These are phyloP conservation scores for Aspidoscelis tigris DNA, from an alignment of 2,113 vertebrate species.

Conservation along the genomic window DNA sequence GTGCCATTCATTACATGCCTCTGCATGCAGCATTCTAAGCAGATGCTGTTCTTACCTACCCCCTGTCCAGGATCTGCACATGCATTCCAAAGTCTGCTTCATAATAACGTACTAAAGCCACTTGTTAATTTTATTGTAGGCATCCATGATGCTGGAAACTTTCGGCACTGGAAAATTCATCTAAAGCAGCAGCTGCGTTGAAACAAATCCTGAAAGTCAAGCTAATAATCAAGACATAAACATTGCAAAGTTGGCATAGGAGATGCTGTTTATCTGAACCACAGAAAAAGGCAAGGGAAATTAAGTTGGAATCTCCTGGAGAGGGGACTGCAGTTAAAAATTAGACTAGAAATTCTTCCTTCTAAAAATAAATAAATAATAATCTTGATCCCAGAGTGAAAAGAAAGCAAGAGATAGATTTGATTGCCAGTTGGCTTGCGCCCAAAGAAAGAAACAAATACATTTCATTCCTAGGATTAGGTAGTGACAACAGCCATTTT, in stretches of 20 bases:
- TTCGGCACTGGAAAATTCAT: not conserved
- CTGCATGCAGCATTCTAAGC: too few species aligned
- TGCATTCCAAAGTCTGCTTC: not conserved
- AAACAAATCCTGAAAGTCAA: not conserved
- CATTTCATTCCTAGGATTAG: not conserved
- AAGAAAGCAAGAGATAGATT: not conserved
- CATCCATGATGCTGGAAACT: not conserved
- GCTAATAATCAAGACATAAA: not conserved
- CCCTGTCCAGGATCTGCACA: too few species aligned
- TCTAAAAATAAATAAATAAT: too few species aligned
- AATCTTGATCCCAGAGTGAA: too few species aligned
- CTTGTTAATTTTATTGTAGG: not conserved
- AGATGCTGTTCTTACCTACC: too few species aligned
- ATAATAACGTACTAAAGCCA: not conserved
- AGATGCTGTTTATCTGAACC: slow-evolving; percentile 1
- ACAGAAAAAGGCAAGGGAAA: not conserved
- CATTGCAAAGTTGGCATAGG: not conserved
- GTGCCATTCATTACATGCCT: too few species aligned
- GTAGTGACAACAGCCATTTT: not conserved
- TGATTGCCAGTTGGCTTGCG: not conserved
- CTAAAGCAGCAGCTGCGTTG: not conserved
- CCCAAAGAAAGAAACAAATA: slow-evolving; percentile 4
- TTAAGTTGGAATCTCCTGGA: not conserved
- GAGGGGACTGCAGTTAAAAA: too few species aligned
- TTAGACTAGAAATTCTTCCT: too few species aligned